Evolutionary conservation across 2,888 invertebrate genomes (phyloP), one percentile per base, ranked within the genome.

Genomic region (Chloroclysta siterata): DNA sequence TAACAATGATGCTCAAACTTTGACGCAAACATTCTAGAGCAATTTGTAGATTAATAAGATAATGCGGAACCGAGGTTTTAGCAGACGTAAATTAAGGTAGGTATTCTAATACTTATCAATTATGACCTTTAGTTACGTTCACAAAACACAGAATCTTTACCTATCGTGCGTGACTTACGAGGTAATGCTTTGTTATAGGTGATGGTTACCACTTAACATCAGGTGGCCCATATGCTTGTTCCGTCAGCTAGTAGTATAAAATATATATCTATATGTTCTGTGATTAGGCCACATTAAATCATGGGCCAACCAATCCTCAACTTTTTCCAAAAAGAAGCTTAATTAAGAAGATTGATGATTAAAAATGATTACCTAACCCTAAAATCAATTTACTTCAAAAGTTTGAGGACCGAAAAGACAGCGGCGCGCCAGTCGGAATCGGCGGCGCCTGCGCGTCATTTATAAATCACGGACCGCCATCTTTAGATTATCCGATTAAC

Each of bases 401-500:
- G 73, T 88, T 89, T 86, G 87, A 81, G 81, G 75, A 76, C 61
- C 84, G 60, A 68, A 74, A 73, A 69, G 72, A 70, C 73, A 74
- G 72, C 77, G 77, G 72, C 75, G 71, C 74, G 72, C 69, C 74
- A 72, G 76, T 72, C 76, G 76, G 73, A 77, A 76, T 75, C 73
- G 72, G 77, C 85, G 89, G 90, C 89, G 89, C 88, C 87, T 85
- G 84, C 76, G 78, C 82, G 76, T 82, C 84, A 72, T 76, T 79
- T 79, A 88, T 85, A 88, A 90, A 88, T 88, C 87, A 87, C 82
- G 68, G 73, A 70, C 82, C 80, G 84, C 83, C 88, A 84, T 88
- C 83, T 87, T 86, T 80, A 87, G 87, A 89, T 90, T 82, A 87
- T 78, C 81, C 82, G 89, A 90, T 90, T 88, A 89, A 84, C 87